These are phyloP conservation scores for Carabus problematicus DNA, from an alignment of 2,888 invertebrate genomes.

Conservation along the genomic window DNA sequence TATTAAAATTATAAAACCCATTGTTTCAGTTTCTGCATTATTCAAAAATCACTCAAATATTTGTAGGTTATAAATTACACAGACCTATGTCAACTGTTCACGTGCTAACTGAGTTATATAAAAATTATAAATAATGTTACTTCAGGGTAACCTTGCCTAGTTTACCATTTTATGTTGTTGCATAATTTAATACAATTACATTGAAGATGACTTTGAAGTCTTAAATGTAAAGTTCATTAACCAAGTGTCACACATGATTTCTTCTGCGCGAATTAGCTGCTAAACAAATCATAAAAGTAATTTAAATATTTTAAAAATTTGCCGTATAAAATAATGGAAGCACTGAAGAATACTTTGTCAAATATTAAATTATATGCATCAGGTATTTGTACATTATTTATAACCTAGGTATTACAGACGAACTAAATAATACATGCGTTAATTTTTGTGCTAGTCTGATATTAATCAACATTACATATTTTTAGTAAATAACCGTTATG, in stretches of 20 bases:
- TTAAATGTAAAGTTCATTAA: too few species aligned
- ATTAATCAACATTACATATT: background rate
- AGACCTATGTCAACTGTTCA: background rate
- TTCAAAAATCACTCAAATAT: background rate
- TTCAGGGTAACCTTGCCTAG: too few species aligned
- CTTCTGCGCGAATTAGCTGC: too few species aligned
- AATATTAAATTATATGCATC: slow-evolving; percentile 2
- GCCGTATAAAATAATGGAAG: slow-evolving; percentile 1
- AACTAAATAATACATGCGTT: too few species aligned
- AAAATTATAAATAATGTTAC: background rate
- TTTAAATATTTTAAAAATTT: background rate
- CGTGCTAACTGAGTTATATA: background rate
- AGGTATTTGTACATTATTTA: slow-evolving; percentile 1
- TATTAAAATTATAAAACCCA: too few species aligned
- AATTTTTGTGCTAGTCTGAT: too few species aligned
- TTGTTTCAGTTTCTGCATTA: background rate
- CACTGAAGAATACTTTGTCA: background rate
- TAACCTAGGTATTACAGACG: background rate
- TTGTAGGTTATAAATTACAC: slow-evolving; percentile 3
- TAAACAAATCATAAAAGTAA: too few species aligned
- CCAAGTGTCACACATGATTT: too few species aligned
- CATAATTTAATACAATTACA: too few species aligned
- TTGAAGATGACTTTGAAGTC: too few species aligned
- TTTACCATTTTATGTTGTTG: too few species aligned
- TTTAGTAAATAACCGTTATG: slow-evolving; percentile 32